Evolutionary conservation across 1,140 invertebrate species (phyloP).

Genomic region (Drosophila equinoxialis): DNA sequence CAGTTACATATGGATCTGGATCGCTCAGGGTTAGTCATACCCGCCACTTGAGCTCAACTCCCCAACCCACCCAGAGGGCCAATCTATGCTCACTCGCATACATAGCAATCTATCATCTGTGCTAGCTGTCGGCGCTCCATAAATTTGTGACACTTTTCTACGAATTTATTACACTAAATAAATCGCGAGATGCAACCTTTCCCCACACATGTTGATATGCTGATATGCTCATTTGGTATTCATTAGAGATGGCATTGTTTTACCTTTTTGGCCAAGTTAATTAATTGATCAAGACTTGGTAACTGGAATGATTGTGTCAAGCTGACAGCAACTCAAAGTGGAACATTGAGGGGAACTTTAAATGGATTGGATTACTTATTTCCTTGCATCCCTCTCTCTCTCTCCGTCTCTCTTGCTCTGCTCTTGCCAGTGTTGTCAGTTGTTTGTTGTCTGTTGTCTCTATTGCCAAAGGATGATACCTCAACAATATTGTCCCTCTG

Average conservation of each 20-base stretch:
- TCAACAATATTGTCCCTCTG: slow-evolving; percentile 15
- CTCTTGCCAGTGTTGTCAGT: not conserved
- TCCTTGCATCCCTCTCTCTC: not conserved
- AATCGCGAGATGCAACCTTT: slow-evolving; percentile 54
- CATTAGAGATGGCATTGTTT: slow-evolving; percentile 59
- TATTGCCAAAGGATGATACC: slow-evolving; percentile 9
- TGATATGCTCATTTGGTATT: slow-evolving; percentile 75
- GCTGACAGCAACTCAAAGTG: slow-evolving; percentile 30
- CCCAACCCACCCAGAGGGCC: slow-evolving; percentile 1
- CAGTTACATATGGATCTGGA: slow-evolving; percentile 51
- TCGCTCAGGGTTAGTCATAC: slow-evolving; percentile 2
- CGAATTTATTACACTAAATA: slow-evolving; percentile 78
- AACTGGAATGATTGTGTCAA: slow-evolving; percentile 37
- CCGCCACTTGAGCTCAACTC: slow-evolving; percentile 28
- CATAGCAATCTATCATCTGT: slow-evolving; percentile 70
- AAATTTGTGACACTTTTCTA: slow-evolving; percentile 79
- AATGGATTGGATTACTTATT: slow-evolving; percentile 58
- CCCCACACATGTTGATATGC: slow-evolving; percentile 36
- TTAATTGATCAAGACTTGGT: slow-evolving; percentile 65
- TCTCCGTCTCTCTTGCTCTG: too few species aligned
- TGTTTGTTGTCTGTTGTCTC: slow-evolving; percentile 16
- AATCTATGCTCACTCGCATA: slow-evolving; percentile 50
- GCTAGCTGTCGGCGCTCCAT: slow-evolving; percentile 61
- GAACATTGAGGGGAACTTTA: slow-evolving; percentile 30
- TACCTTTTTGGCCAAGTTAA: slow-evolving; percentile 66